These are phyloP conservation scores for Myotis yumanensis DNA, from an alignment of 2,113 vertebrate species.

Conservation along the genomic window DNA sequence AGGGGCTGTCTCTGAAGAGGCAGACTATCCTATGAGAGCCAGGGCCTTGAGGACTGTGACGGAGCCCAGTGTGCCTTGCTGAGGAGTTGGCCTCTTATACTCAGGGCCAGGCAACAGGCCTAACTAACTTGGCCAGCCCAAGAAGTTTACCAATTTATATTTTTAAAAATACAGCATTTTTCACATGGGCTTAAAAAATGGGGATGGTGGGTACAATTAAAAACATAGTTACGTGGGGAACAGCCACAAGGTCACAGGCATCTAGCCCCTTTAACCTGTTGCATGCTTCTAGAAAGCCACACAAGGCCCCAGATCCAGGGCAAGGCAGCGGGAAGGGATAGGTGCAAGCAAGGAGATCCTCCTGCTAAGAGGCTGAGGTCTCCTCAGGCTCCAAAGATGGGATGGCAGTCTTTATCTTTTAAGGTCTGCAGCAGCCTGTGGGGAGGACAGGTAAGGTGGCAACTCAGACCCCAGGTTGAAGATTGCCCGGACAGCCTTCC, in stretches of 20 bases:
- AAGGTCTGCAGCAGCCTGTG: neutral
- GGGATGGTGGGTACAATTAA: neutral
- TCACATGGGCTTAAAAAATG: neutral
- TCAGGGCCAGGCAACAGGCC: neutral
- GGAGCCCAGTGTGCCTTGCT: neutral
- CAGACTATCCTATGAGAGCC: neutral
- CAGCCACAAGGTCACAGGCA: neutral
- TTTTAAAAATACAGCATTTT: neutral
- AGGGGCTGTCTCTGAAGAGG: neutral
- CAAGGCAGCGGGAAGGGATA: neutral
- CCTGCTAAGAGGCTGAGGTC: slow-evolving; percentile 4
- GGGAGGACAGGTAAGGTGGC: neutral
- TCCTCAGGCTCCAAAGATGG: neutral
- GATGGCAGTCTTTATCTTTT: neutral
- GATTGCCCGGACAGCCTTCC: neutral
- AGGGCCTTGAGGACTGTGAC: neutral
- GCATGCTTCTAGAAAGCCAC: neutral
- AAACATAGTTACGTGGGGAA: neutral
- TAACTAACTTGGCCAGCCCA: neutral
- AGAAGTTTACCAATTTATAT: slow-evolving; percentile 14
- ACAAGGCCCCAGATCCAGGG: neutral
- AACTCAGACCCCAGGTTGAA: neutral
- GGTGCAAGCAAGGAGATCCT: neutral
- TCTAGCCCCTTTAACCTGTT: neutral
- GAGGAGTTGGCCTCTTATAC: neutral